Conservation (phyloP, 1,140 invertebrate species). For the Globodera ellingtonae region DNA sequence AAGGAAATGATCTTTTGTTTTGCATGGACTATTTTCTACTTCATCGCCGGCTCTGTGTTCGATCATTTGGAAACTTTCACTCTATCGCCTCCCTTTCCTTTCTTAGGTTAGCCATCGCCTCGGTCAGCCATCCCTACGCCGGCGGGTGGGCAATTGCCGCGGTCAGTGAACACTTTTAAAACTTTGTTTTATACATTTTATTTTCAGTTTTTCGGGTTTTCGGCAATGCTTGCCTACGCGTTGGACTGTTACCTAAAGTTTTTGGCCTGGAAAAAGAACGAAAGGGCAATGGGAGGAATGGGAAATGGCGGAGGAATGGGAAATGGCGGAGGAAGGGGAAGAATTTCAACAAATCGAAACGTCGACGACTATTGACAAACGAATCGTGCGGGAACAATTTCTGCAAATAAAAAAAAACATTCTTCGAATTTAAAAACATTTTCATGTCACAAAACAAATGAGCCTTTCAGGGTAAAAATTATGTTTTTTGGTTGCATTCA, state of each 20-base stretch:
- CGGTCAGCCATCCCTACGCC: slow-evolving; percentile 42
- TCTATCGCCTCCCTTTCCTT: background rate
- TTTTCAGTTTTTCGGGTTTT: slow-evolving; percentile 64
- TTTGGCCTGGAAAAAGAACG: slow-evolving; percentile 54
- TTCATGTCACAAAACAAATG: too few relatives aligned
- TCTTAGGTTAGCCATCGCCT: slow-evolving; percentile 57
- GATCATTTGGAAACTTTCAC: background rate
- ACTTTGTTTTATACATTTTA: background rate
- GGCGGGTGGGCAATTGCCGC: slow-evolving; percentile 59
- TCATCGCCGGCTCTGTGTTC: slow-evolving; percentile 51
- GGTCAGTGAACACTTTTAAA: slow-evolving; percentile 44
- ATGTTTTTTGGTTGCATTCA: background rate
- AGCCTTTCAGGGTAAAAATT: too few relatives aligned
- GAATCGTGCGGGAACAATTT: background rate
- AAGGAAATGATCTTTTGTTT: slow-evolving; percentile 60
- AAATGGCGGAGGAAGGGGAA: background rate
- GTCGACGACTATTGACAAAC: background rate
- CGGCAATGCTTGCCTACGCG: slow-evolving; percentile 60
- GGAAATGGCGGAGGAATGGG: slow-evolving; percentile 6
- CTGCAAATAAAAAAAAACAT: too few relatives aligned
- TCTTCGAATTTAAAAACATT: too few relatives aligned
- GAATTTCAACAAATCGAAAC: background rate
- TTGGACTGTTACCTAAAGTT: slow-evolving; percentile 63
- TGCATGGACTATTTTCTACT: slow-evolving; percentile 65
- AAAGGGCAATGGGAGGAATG: slow-evolving; percentile 37